Evolutionary conservation across 2,797 vertebrate genomes (phyloP), one percentile per base, ranked within the genome.

Genomic region (Urocyon cinereoargenteus): DNA sequence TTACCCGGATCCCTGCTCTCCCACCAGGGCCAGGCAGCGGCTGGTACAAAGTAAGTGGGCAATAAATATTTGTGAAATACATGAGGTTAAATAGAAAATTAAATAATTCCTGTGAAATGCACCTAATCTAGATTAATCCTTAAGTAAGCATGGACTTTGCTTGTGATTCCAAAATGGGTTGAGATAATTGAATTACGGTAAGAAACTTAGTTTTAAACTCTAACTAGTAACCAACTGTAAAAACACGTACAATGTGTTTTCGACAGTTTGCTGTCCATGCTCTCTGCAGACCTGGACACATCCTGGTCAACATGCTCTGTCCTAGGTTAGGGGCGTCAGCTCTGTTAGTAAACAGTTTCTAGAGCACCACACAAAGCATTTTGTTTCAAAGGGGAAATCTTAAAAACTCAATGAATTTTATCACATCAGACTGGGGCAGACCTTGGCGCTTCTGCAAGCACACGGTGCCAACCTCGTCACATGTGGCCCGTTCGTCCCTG

Each of bases 221-320:
- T 11, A 10, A 51, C 73, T 6, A 3, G 45, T 1, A 3, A 34
- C 15, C 26, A 16, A 14, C 36, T 14, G 16, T 0, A 45, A 28
- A 34, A 51, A 9, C 2, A 0, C 2, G 12, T 10, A 1, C 21
- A 0, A 18, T 1, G 2, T 4, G 40, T 15, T 6, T 7, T 5
- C 0, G 13, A 7, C 0, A 5, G 8, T 2, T 22, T 6, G 0
- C 57, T 0, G 15, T 5, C 13, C 2, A 34, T 0, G 57, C 15
- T 70, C 34, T 28, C 51, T 2, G n/a, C 28, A 7, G 22, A 61
- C 15, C 0, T 0, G 28, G 11, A 0, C 0, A 19, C 10, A 11
- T 3, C 6, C 3, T 6, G 16, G 16, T 45, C 49, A 15, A 6
- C 8, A 0, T 9, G 3, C 22, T 40, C 36, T 28, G 9, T 5